phyloP scores from a whole-genome alignment of 1,140 invertebrate genomes.

The Coelopa frigida region DNA sequence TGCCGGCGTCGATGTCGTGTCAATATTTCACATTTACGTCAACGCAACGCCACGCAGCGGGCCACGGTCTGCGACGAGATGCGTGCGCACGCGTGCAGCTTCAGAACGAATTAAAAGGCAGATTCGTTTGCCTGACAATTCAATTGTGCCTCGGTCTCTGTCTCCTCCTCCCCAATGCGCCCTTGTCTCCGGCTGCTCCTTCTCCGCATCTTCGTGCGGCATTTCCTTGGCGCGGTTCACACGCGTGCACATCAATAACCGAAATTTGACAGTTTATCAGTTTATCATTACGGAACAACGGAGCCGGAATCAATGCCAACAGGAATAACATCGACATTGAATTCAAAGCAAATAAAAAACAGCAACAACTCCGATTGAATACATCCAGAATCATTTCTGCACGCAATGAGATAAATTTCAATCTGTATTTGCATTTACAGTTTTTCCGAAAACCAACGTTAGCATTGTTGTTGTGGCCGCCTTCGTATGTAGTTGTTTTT shows the following conservation, averaged over 20 bases:
- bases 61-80: background rate
- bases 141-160: background rate
- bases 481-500: too few species aligned
- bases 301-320: background rate
- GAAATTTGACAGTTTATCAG: constrained; percentile 13
- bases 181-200: background rate
- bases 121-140: constrained; percentile 11
- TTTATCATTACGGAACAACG: constrained; percentile 10
- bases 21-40: too few species aligned
- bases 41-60: too few species aligned
- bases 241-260: constrained; percentile 12
- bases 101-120: constrained; percentile 13
- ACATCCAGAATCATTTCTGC: too few species aligned
- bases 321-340: background rate
- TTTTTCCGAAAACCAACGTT: too few species aligned
- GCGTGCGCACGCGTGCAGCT: constrained; percentile 13
- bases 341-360: constrained; percentile 7
- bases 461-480: too few species aligned
- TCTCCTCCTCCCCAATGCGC: background rate
- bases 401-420: too few species aligned
- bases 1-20: too few species aligned
- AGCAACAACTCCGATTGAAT: constrained; percentile 7
- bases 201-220: too few species aligned
- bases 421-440: too few species aligned
- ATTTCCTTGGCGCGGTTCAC: too few species aligned